Base-by-base conservation (phyloP, 2,888 invertebrate genomes). In the Monoplex corrugatus region DNA sequence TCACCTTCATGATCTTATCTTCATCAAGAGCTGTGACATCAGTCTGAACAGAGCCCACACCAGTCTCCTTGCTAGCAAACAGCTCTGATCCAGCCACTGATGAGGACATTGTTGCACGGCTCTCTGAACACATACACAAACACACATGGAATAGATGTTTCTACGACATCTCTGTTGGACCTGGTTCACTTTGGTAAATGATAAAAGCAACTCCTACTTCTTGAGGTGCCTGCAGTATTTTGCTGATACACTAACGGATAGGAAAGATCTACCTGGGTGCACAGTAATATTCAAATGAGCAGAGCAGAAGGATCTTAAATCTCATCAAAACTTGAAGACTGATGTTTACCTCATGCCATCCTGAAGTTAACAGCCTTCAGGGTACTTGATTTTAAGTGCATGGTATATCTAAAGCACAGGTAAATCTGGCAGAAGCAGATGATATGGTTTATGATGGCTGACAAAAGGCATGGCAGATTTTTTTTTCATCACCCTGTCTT, bases 41-140 rank as follows among this genome's bases (percentile, higher is more conserved):
- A 72, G 92, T 87, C 13, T 92, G 93, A 63, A 93, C 92, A 13
- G 94, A 91, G 78, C 91, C 92, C 86, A 93, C 93, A 44, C 84
- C 84, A 3, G 88, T 63, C 40, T 84, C 85, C 45, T 75, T 85
- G 72, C 75, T 89, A 45, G 93, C 93, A 92, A 94, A 94, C 75
- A 95, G 91, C 89, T 95, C 95, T n/a, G 94, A 94, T 19, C 94
- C 95, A 0, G 93, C 91, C 80, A 93, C 88, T 6, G 95, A 94
- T 0, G 95, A 94, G 1, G 93, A 91, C 75, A 93, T 91, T 16
- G 94, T 94, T 1, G 92, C 94, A 89, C 94, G 91, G 89, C 95
- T 94, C 85, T 94, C 95, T 95, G 91, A 8, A 75, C 32, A 35
- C 3, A 1, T 10, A 75, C 35, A 75, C 32, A 75, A 10, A 75